Conservation (phyloP, 2,113 vertebrate species). For the Grus americana region DNA sequence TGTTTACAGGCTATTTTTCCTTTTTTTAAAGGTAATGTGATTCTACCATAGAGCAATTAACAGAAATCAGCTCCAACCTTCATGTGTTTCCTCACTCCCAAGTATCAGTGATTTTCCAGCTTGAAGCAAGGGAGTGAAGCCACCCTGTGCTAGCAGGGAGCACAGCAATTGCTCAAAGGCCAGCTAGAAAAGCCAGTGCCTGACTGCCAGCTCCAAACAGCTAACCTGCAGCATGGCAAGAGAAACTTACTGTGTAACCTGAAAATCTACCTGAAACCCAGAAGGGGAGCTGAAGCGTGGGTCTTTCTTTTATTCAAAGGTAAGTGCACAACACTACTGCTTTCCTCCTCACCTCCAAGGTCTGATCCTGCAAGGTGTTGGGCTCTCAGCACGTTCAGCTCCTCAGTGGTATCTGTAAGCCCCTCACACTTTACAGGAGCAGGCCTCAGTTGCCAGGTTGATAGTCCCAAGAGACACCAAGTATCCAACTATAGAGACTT, state of each 20-base stretch:
- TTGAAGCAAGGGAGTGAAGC: neutral
- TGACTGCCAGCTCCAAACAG: neutral
- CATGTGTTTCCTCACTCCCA: neutral
- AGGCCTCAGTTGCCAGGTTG: neutral
- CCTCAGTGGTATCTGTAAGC: neutral
- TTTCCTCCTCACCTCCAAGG: neutral
- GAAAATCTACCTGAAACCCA: neutral
- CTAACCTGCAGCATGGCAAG: neutral
- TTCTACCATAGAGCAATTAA: neutral
- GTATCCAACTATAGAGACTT: neutral
- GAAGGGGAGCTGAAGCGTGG: neutral
- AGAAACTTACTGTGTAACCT: neutral
- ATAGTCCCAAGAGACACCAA: neutral
- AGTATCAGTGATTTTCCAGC: neutral
- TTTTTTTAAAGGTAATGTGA: neutral
- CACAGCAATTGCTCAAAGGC: rapidly evolving
- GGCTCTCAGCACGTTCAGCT: rapidly evolving
- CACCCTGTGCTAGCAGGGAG: neutral
- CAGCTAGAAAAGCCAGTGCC: rapidly evolving
- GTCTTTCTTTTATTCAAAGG: neutral
- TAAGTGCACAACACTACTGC: rapidly evolving
- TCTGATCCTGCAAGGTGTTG: neutral
- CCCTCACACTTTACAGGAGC: rapidly evolving
- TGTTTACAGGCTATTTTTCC: neutral
- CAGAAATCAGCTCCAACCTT: neutral